Evolutionary conservation across 2,888 invertebrate species (phyloP).

Genomic region (Tipula vernalis): DNA sequence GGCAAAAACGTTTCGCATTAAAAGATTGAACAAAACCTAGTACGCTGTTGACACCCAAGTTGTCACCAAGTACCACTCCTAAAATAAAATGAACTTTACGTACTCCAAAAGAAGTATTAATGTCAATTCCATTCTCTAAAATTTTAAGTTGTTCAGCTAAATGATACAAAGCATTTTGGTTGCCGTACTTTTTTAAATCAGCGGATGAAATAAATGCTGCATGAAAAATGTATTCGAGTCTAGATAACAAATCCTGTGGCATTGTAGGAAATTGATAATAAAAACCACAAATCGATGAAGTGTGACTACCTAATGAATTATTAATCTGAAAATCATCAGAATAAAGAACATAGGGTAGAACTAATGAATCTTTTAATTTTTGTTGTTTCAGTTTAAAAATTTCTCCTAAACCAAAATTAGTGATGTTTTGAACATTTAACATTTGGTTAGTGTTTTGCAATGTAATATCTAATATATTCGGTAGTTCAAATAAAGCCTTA

Average conservation of each 20-base stretch:
- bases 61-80: not conserved
- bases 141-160: slow-evolving; percentile 17
- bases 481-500: slow-evolving; percentile 15
- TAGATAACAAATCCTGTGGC: slow-evolving; percentile 18
- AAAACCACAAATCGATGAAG: too few relatives aligned
- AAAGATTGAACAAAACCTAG: not conserved
- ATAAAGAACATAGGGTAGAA: slow-evolving; percentile 15
- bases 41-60: not conserved
- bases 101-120: not conserved
- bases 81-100: slow-evolving; percentile 12
- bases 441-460: not conserved
- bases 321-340: slow-evolving; percentile 17
- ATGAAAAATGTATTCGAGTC: slow-evolving; percentile 18
- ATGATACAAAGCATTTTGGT: slow-evolving; percentile 14
- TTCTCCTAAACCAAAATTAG: slow-evolving; percentile 14
- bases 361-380: not conserved
- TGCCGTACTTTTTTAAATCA: slow-evolving; percentile 18
- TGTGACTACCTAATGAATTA: slow-evolving; percentile 13
- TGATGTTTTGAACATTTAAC: not conserved
- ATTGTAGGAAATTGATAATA: not conserved
- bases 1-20: slow-evolving; percentile 16
- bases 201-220: slow-evolving; percentile 16
- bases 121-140: slow-evolving; percentile 14
- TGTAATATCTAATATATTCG: slow-evolving; percentile 10
- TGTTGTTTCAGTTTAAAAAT: slow-evolving; percentile 12